A percentile compares a stretch with the other conserved stretches of the same genome.
These are phyloP conservation scores for Pelecanus crispus DNA, from an alignment of 2,113 vertebrate genomes.

Conservation along the genomic window DNA sequence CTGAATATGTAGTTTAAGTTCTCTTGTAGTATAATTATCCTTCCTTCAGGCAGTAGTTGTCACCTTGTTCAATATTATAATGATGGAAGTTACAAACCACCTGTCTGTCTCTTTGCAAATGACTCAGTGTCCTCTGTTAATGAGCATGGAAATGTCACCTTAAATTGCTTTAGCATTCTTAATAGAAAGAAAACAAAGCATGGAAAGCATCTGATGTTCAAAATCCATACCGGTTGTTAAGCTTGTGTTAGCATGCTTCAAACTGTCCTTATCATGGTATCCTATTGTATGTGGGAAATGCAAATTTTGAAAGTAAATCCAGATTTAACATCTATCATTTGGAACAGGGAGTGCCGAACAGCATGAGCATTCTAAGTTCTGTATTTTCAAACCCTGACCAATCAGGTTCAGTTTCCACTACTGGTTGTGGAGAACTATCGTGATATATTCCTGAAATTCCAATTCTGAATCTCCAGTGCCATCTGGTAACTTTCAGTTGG, in stretches of 20 bases:
- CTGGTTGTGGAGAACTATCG: neutral
- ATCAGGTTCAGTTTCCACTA: neutral
- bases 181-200: neutral
- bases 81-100: slow-evolving; percentile 38
- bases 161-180: neutral
- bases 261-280: neutral
- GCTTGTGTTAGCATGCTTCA: neutral
- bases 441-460: neutral
- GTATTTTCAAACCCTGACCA: neutral
- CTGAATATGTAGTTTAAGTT: neutral
- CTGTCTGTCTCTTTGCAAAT: slow-evolving; percentile 28
- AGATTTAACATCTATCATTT: neutral
- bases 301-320: neutral
- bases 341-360: neutral
- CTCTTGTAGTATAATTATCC: neutral
- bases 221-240: neutral
- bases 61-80: neutral
- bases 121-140: slow-evolving; percentile 24
- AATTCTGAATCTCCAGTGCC: neutral
- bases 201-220: neutral
- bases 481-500: neutral
- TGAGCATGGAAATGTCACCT: slow-evolving; percentile 23
- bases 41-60: slow-evolving; percentile 17
- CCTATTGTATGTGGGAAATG: neutral
- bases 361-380: neutral